phyloP scores from a whole-genome alignment of 1,140 invertebrate species.

The Drosophila teissieri region DNA sequence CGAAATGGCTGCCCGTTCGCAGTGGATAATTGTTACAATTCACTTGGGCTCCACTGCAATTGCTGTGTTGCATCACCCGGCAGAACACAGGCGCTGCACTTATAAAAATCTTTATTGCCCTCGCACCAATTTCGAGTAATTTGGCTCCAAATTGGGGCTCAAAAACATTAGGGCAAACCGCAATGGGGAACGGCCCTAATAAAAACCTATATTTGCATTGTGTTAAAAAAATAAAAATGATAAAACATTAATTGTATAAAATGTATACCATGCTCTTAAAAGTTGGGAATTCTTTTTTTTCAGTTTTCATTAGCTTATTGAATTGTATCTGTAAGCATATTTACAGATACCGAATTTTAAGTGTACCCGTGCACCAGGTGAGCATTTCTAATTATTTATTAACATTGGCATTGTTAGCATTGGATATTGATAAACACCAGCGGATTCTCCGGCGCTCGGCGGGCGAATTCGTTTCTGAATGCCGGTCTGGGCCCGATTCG shows the following conservation, averaged over 20 bases:
- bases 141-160: neutral
- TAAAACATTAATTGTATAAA: too few species aligned
- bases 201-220: too few species aligned
- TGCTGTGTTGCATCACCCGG: constrained; percentile 16
- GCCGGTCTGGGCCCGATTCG: constrained; percentile 13
- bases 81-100: constrained; percentile 14
- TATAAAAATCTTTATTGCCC: neutral
- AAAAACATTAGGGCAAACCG: neutral
- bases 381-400: constrained; percentile 58
- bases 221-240: too few species aligned
- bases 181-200: neutral
- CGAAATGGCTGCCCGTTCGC: constrained; percentile 2
- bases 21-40: constrained; percentile 24
- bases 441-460: constrained; percentile 1
- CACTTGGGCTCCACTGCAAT: constrained; percentile 14
- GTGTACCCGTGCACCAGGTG: constrained; percentile 17
- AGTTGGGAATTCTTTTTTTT: too few species aligned
- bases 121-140: neutral
- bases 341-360: neutral
- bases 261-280: too few species aligned
- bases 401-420: constrained; percentile 34
- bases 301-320: too few species aligned
- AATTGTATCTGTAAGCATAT: too few species aligned
- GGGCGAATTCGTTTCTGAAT: constrained; percentile 3
- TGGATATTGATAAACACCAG: constrained; percentile 32